Evolutionary conservation across 1,140 invertebrate genomes (phyloP).

Genomic region (Magallana gigas): DNA sequence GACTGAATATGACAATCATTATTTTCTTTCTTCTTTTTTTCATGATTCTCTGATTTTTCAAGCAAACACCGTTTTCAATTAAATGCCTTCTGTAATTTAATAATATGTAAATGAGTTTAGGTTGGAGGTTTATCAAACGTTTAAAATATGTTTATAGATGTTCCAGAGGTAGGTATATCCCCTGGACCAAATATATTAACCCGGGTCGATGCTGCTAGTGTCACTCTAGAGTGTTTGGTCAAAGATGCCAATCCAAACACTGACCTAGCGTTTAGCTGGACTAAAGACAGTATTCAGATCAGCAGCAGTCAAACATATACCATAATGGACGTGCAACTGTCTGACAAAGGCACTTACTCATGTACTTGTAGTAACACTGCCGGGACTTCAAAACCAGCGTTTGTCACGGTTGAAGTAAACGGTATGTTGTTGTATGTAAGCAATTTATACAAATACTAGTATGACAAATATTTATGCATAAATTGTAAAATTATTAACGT

Average conservation of each 20-base stretch:
- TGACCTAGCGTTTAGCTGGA: not conserved
- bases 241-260: not conserved
- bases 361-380: not conserved
- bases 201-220: not conserved
- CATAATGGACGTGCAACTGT: not conserved
- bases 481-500: no score
- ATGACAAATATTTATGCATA: no score
- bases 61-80: no score
- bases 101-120: no score
- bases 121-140: no score
- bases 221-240: not conserved
- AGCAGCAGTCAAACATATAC: not conserved
- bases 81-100: no score
- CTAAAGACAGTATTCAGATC: not conserved
- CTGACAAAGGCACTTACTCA: not conserved
- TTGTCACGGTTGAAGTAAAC: not conserved
- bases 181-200: not conserved
- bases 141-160: not conserved
- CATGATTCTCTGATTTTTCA: no score
- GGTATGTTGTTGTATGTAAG: not conserved
- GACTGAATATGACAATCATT: no score
- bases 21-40: no score
- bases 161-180: not conserved
- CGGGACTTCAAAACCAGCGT: not conserved
- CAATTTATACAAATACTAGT: no score